Evolutionary conservation across 1,140 invertebrate genomes (phyloP).

Genomic region (Scaptodrosophila lebanonensis): DNA sequence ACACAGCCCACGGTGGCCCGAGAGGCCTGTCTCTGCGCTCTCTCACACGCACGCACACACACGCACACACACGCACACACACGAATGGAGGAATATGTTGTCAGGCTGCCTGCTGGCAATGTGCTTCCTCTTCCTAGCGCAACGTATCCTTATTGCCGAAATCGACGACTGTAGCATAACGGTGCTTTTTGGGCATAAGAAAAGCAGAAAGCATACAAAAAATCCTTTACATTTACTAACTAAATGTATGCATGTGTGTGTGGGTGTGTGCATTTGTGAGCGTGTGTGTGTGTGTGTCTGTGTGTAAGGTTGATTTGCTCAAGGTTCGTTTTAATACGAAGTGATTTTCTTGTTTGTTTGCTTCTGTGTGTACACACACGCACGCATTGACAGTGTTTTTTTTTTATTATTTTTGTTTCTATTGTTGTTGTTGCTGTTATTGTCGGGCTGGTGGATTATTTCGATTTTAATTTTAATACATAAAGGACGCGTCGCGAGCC

Average conservation of each 20-base stretch:
- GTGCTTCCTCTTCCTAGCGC: constrained; percentile 47
- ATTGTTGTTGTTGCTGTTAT: no score
- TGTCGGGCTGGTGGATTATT: no score
- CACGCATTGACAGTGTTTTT: no score
- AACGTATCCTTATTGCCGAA: constrained; percentile 58
- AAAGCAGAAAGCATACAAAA: constrained; percentile 14
- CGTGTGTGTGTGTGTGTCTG: constrained; percentile 33
- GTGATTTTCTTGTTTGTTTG: constrained; percentile 58
- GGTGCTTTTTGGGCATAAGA: constrained; percentile 38
- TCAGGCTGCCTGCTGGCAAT: constrained; percentile 11
- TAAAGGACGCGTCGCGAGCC: no score
- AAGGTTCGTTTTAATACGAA: constrained; percentile 64
- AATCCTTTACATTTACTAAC: constrained; percentile 54
- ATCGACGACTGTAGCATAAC: constrained; percentile 41
- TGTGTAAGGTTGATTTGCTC: constrained; percentile 62
- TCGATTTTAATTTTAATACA: constrained; percentile 13
- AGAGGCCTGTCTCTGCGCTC: no score
- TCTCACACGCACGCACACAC: not conserved
- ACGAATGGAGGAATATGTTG: constrained; percentile 1
- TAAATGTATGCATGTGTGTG: constrained; percentile 10
- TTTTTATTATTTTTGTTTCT: no score
- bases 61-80: not conserved
- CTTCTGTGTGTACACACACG: not conserved
- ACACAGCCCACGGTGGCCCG: constrained; percentile 43
- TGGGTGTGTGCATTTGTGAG: constrained; percentile 13